Percentiles rank a stretch among this genome's conserved stretches.
Evolutionary conservation across 2,888 invertebrate species (phyloP).

Genomic region (Amphipoea oculea): DNA sequence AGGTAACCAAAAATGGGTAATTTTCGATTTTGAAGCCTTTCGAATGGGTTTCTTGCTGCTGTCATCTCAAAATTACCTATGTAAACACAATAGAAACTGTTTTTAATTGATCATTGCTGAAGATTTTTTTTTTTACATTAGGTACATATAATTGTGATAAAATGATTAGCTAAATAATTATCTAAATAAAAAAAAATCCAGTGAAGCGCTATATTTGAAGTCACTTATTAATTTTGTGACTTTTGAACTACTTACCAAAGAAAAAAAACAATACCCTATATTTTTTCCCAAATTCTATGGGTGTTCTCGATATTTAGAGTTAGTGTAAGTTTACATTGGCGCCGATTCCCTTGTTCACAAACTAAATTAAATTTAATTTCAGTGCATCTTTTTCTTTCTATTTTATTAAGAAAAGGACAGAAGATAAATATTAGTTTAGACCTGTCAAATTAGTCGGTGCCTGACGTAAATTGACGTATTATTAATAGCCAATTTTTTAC

Average conservation of each 20-base stretch:
- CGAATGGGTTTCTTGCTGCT: neutral
- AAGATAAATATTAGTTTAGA: too few relatives aligned
- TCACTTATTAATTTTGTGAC: neutral
- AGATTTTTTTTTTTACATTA: neutral
- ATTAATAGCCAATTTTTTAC: too few relatives aligned
- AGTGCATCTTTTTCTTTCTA: too few relatives aligned
- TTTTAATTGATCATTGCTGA: neutral
- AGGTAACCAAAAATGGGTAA: neutral
- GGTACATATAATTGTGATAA: too few relatives aligned
- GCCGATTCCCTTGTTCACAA: too few relatives aligned
- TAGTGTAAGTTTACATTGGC: neutral
- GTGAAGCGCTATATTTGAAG: neutral
- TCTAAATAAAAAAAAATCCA: too few relatives aligned
- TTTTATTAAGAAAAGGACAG: too few relatives aligned
- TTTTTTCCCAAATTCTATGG: neutral
- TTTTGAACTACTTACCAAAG: neutral
- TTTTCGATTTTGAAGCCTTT: neutral
- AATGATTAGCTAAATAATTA: neutral
- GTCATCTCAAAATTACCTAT: neutral
- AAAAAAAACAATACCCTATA: neutral
- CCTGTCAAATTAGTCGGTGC: too few relatives aligned
- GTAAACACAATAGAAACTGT: neutral
- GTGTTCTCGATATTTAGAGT: neutral
- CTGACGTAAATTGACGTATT: too few relatives aligned
- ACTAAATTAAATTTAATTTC: too few relatives aligned